phyloP scores from a whole-genome alignment of 2,797 vertebrate genomes.

The Falco columbarius region DNA sequence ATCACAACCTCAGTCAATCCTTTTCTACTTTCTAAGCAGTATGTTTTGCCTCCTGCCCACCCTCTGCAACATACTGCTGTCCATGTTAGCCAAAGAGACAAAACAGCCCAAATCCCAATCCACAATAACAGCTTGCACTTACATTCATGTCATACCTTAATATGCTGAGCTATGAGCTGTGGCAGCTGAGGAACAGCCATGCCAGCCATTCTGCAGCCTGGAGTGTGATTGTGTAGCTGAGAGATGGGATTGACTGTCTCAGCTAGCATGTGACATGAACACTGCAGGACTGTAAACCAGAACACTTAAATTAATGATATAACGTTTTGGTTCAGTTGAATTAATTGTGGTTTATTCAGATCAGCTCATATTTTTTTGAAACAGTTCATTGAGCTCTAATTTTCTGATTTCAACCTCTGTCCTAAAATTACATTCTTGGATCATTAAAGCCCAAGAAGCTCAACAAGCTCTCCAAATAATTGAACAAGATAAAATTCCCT shows the following conservation, averaged over 20 bases:
- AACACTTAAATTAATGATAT: not conserved
- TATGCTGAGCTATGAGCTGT: not conserved
- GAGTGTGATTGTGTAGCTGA: rapidly evolving
- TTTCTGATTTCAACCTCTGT: not conserved
- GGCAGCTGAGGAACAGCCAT: not conserved
- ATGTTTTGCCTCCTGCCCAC: rapidly evolving
- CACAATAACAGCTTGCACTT: not conserved
- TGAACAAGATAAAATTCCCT: not conserved
- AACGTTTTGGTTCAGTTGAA: not conserved
- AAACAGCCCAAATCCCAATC: not conserved
- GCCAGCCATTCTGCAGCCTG: not conserved
- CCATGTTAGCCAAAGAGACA: not conserved
- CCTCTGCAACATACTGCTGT: not conserved
- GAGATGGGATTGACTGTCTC: not conserved
- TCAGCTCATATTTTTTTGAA: not conserved
- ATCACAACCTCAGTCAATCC: not conserved
- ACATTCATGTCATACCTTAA: not conserved
- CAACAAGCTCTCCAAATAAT: not conserved
- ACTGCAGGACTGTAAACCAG: not conserved
- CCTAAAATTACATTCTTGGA: not conserved
- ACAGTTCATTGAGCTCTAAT: not conserved
- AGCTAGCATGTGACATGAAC: not conserved
- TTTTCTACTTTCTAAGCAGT: not conserved
- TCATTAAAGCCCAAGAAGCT: not conserved
- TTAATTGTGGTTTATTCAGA: not conserved